Evolutionary conservation across 2,797 vertebrate genomes (phyloP).

Genomic region (Schizothorax lantsangensis): DNA sequence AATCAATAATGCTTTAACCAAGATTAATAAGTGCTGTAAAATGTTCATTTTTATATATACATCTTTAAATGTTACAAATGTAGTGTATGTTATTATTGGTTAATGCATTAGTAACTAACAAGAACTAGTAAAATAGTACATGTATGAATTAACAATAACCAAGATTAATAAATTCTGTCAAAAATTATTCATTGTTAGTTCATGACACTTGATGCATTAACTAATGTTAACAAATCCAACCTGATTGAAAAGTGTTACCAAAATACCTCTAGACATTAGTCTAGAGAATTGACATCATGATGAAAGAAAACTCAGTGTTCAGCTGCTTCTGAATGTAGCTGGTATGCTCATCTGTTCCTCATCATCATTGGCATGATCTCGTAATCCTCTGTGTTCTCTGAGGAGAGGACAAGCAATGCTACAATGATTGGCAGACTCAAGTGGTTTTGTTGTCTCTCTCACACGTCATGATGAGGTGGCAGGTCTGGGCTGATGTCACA

Average conservation of each 20-base stretch:
- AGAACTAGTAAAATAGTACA: background rate
- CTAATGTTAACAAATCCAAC: conserved; percentile 17
- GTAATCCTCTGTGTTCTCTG: conserved; percentile 23
- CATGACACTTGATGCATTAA: background rate
- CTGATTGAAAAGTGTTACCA: conserved; percentile 25
- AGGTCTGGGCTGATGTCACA: conserved; percentile 59
- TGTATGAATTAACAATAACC: background rate
- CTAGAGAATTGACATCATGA: conserved; percentile 49
- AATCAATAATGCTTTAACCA: background rate
- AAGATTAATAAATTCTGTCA: background rate
- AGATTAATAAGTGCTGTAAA: background rate
- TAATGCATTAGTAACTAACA: background rate
- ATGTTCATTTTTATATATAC: background rate
- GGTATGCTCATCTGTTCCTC: background rate
- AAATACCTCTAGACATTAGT: conserved; percentile 9
- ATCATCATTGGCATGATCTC: conserved; percentile 10
- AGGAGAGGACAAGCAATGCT: conserved; percentile 35
- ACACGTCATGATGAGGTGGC: conserved; percentile 39
- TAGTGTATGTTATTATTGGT: conserved; percentile 10
- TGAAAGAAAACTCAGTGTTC: conserved; percentile 30
- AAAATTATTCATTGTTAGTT: background rate
- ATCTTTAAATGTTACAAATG: background rate
- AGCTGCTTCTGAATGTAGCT: background rate
- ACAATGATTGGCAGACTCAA: conserved; percentile 29
- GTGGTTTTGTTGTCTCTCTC: conserved; percentile 18